phyloP scores from a whole-genome alignment of 1,140 invertebrate species.

The Cydia amplana region DNA sequence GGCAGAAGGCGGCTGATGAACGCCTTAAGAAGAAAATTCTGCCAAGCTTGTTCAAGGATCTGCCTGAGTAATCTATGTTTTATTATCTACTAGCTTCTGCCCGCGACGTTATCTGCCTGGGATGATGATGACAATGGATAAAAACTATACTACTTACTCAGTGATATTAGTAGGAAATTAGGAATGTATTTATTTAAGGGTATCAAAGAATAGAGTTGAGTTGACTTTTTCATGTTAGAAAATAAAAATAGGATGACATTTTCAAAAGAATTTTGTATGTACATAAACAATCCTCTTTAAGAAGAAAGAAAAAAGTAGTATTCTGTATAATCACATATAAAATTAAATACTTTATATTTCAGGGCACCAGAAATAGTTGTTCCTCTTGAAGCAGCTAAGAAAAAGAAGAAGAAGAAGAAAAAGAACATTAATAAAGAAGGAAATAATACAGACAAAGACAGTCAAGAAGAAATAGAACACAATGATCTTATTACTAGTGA shows the following conservation, averaged over 20 bases:
- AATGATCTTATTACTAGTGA: conserved; percentile 38
- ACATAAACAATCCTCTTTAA: neutral
- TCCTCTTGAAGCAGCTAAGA: conserved; percentile 55
- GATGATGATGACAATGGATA: no score
- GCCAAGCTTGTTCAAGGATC: conserved; percentile 87
- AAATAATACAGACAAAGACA: conserved; percentile 26
- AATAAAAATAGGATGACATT: neutral
- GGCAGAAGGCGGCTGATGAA: conserved; percentile 86
- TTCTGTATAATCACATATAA: no score
- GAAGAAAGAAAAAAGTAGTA: neutral
- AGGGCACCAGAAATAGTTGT: conserved; percentile 71
- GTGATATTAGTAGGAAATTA: no score
- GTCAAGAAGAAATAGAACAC: conserved; percentile 37
- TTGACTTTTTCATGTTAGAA: no score
- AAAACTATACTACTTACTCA: no score
- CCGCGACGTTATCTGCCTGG: no score
- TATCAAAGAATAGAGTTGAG: no score
- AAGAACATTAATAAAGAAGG: conserved; percentile 44
- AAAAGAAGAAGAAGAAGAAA: conserved; percentile 66
- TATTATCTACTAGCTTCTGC: no score
- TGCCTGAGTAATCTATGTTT: conserved; percentile 46
- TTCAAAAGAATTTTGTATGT: neutral
- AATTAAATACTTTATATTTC: conserved; percentile 37
- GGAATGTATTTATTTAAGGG: no score
- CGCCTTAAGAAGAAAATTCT: conserved; percentile 90